Conservation (phyloP, 64 coral and sea anemone genomes). For the Astreopora myriophthalma region DNA sequence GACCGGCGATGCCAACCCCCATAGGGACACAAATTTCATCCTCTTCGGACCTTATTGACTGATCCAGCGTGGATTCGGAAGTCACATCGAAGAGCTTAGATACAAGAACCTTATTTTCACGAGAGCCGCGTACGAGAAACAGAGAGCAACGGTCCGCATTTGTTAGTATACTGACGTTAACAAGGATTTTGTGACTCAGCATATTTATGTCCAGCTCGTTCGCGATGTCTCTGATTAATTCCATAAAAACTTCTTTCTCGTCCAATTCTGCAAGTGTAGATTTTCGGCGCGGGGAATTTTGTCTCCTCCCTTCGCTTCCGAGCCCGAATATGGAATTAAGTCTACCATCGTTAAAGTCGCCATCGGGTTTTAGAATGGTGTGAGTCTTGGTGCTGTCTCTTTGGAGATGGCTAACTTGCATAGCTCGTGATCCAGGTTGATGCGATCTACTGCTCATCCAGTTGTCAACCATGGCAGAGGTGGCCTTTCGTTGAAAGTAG, state of each 20-base stretch:
- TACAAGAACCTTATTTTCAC: slow-evolving; percentile 86
- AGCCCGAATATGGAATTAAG: slow-evolving; percentile 44
- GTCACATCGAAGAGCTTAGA: slow-evolving; percentile 98
- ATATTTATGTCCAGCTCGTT: slow-evolving; percentile 95
- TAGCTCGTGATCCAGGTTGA: slow-evolving; percentile 73
- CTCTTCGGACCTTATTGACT: slow-evolving; percentile 75
- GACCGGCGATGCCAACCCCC: slow-evolving; percentile 90
- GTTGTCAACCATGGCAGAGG: slow-evolving; percentile 88
- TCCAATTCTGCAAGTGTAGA: slow-evolving; percentile 62
- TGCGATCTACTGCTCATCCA: slow-evolving; percentile 90
- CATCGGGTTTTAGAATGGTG: background rate
- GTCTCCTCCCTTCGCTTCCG: slow-evolving; percentile 37
- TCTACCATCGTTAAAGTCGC: background rate
- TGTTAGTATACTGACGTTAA: slow-evolving; percentile 95
- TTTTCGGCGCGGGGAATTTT: slow-evolving; percentile 28
- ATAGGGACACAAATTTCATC: slow-evolving; percentile 91
- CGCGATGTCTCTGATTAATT: slow-evolving; percentile 93
- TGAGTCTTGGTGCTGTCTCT: slow-evolving; percentile 52
- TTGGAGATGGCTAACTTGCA: slow-evolving; percentile 70
- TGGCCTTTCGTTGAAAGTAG: slow-evolving; percentile 89
- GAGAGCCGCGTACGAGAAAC: slow-evolving; percentile 85
- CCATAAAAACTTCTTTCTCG: slow-evolving; percentile 95
- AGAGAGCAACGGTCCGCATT: slow-evolving; percentile 94
- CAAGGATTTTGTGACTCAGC: slow-evolving; percentile 98
- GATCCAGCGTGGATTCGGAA: slow-evolving; percentile 81